These are phyloP conservation scores for Drosophila kambysellisi DNA, from an alignment of 2,888 invertebrate species.

Conservation along the genomic window DNA sequence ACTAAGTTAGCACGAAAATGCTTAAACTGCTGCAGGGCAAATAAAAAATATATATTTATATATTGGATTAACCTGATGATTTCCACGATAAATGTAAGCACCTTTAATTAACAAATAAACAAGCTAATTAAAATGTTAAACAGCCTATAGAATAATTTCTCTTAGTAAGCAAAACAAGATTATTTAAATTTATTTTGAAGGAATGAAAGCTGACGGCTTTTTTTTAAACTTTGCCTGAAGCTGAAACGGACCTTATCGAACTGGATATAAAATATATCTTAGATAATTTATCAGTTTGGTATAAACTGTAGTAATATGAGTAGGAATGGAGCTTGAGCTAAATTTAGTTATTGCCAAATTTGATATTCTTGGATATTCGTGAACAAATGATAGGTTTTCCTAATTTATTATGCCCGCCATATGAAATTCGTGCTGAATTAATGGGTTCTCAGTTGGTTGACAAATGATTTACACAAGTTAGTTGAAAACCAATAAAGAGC, in stretches of 20 bases:
- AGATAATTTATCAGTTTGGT: not conserved
- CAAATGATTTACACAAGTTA: constrained; percentile 23
- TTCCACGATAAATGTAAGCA: constrained; percentile 2
- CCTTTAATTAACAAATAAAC: constrained; percentile 15
- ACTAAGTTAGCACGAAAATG: constrained; percentile 13
- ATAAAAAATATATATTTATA: constrained; percentile 1
- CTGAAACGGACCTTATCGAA: not conserved
- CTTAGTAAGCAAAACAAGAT: constrained; percentile 1
- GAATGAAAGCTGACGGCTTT: not conserved
- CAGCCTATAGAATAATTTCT: constrained; percentile 3
- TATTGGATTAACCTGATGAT: not conserved
- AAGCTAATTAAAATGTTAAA: constrained; percentile 43
- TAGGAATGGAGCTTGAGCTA: not conserved
- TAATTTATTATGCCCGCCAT: constrained; percentile 29
- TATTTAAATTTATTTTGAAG: not conserved
- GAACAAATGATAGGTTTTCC: not conserved
- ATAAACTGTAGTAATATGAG: not conserved
- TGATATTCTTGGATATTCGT: not conserved
- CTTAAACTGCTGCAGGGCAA: constrained; percentile 12
- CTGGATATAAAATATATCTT: not conserved
- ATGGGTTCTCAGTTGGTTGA: constrained; percentile 32
- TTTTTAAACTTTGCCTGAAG: not conserved
- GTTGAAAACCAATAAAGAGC: constrained; percentile 40
- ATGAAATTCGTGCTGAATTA: constrained; percentile 42
- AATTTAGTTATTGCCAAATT: not conserved